These are phyloP conservation scores for Morbakka virulenta DNA, from an alignment of 30 jellyfish, hydroid and myxozoan species.

Conservation along the genomic window DNA sequence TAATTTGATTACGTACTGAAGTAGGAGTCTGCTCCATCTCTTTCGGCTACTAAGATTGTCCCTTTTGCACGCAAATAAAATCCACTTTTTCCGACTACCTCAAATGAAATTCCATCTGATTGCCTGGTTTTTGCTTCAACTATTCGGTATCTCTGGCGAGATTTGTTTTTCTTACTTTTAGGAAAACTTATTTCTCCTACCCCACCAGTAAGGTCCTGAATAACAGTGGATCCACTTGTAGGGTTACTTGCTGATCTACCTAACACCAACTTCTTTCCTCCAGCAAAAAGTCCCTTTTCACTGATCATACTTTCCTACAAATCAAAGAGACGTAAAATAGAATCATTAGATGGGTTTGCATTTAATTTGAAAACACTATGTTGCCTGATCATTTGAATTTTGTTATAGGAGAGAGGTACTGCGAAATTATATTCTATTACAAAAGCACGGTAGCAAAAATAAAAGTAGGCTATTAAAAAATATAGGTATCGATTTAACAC, in stretches of 20 bases:
- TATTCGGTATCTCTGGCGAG: slow-evolving; percentile 66
- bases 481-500: no score
- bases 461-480: no score
- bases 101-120: slow-evolving; percentile 91
- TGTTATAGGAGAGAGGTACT: no score
- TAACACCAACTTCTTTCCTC: not conserved
- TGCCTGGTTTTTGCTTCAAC: slow-evolving; percentile 89
- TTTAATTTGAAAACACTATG: no score
- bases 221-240: not conserved
- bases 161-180: slow-evolving; percentile 41
- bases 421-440: no score
- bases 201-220: not conserved
- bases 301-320: slow-evolving; percentile 6
- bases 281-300: not conserved
- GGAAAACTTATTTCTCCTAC: slow-evolving; percentile 73
- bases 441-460: no score
- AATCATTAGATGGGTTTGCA: no score
- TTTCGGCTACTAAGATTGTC: slow-evolving; percentile 60
- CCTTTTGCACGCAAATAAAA: slow-evolving; percentile 77
- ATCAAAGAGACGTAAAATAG: no score
- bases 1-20: slow-evolving; percentile 92
- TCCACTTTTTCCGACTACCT: slow-evolving; percentile 83
- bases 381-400: no score
- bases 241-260: not conserved
- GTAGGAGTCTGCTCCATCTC: slow-evolving; percentile 83